Evolutionary conservation across 2,113 vertebrate genomes (phyloP), one percentile per base, ranked within the genome.

Genomic region (Pomatorhinus ruficollis): DNA sequence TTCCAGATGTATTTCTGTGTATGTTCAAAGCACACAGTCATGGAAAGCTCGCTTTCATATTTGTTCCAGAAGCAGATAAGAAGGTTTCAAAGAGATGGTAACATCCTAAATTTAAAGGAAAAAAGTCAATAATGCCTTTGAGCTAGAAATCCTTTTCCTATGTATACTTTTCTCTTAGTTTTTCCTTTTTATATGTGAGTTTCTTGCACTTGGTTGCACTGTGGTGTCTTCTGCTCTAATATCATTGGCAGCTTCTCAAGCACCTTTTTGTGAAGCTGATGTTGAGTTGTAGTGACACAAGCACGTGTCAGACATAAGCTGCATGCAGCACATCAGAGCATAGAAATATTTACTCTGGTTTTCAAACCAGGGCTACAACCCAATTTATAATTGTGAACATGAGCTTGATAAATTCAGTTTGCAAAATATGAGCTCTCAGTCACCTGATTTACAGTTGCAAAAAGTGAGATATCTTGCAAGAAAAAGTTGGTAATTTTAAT

Each of bases 361-460:
- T 78, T 91, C 49, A 60, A 6, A 60, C 44, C 12, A 47, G 28
- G 30, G 39, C 39, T 71, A 4, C 52, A 76, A 4, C 24, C 37
- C 56, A 45, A 0, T 39, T 50, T 39, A 0, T 12, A 25, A 24
- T 8, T 30, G 50, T 52, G 40, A 37, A 60, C 0, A 0, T 24
- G 68, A 76, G 19, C 30, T 60, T 11, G 21, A 9, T 53, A 40
- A 28, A 57, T 45, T 74, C 33, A 39, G 11, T 65, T 80, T 54
- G 23, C 64, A 89, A n/a, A 50, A 42, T 45, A 47, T 10, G 8
- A 74, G 59, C 28, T 80, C 42, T 3, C 3, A 7, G 31, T 28
- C 42, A 70, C 50, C 60, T 20, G 25, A n/a, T 44, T 25, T 17
- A 61, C 8, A 30, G 40, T 64, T 63, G 66, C 9, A 57, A 53